A percentile compares a stretch with the other conserved stretches of the same genome.
Evolutionary conservation across 2,797 vertebrate species (phyloP).

Genomic region (Peromyscus melanophrys): DNA sequence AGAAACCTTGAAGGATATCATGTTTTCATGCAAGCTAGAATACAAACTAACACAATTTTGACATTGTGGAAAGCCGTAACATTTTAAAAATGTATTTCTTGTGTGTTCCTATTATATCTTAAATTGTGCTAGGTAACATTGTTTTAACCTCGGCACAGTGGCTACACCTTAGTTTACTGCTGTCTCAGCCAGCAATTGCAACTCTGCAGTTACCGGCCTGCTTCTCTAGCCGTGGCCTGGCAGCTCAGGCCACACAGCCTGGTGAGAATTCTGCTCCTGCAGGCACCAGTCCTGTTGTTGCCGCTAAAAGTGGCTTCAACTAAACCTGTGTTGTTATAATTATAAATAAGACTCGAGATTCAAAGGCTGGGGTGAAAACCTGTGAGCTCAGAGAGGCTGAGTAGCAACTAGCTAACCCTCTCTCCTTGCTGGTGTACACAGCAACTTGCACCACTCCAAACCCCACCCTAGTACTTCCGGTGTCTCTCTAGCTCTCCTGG

Average conservation of each 20-base stretch:
- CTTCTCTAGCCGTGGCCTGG: not conserved
- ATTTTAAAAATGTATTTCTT: not conserved
- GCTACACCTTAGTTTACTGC: not conserved
- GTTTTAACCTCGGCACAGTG: not conserved
- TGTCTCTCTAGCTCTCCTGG: not conserved
- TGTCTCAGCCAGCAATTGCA: not conserved
- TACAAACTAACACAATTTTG: constrained; percentile 13
- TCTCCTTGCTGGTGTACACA: not conserved
- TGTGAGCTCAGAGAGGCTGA: not conserved
- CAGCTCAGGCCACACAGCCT: not conserved
- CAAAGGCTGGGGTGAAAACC: too few species aligned
- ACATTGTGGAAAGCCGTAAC: not conserved
- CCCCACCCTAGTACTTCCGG: not conserved
- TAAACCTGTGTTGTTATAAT: not conserved
- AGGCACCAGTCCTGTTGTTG: not conserved
- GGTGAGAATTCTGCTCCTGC: not conserved
- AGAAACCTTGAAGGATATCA: constrained; percentile 5
- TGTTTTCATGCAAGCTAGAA: not conserved
- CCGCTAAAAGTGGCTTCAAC: not conserved
- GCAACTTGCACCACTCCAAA: not conserved
- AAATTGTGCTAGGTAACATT: not conserved
- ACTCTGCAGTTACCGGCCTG: not conserved
- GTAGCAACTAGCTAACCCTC: not conserved
- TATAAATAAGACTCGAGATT: too few species aligned
- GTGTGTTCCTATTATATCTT: not conserved